Evolutionary conservation across 2,888 invertebrate species (phyloP).

Genomic region (Athetis lepigone): DNA sequence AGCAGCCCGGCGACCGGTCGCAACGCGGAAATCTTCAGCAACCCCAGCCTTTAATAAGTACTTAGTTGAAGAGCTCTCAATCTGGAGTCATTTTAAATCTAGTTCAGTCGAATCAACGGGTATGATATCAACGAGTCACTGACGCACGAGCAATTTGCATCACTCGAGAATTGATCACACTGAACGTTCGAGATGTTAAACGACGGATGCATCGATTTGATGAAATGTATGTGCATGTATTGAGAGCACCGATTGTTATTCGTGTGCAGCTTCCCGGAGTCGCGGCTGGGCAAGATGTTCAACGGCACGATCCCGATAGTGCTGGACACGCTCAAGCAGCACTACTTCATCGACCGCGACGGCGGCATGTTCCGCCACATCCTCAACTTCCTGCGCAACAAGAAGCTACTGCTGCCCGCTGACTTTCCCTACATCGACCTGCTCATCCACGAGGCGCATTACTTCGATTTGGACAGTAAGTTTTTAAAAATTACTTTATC

Average conservation of each 20-base stretch:
- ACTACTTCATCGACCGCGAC: slow-evolving; percentile 99
- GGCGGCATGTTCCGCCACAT: slow-evolving; percentile 99
- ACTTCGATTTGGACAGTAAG: slow-evolving; percentile 97
- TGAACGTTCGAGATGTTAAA: slow-evolving; percentile 50
- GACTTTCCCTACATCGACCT: slow-evolving; percentile 97
- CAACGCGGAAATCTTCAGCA: slow-evolving; percentile 48
- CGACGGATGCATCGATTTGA: slow-evolving; percentile 60
- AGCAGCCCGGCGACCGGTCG: slow-evolving; percentile 9
- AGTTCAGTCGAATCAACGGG: slow-evolving; percentile 52
- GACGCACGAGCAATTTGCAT: slow-evolving; percentile 61
- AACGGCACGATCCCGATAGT: slow-evolving; percentile 99
- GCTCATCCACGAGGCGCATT: slow-evolving; percentile 96
- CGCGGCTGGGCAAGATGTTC: slow-evolving; percentile 97
- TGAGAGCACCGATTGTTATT: slow-evolving; percentile 24
- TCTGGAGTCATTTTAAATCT: slow-evolving; percentile 50
- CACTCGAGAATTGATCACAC: slow-evolving; percentile 53
- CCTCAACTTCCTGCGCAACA: slow-evolving; percentile 98
- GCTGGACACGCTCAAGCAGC: slow-evolving; percentile 98
- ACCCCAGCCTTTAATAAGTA: slow-evolving; percentile 51
- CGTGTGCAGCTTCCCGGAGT: slow-evolving; percentile 96
- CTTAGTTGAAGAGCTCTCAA: slow-evolving; percentile 36
- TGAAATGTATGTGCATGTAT: slow-evolving; percentile 45
- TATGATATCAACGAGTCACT: slow-evolving; percentile 36
- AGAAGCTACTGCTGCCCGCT: slow-evolving; percentile 95
- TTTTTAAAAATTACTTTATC: slow-evolving; percentile 59